A percentile compares a stretch with the other conserved stretches of the same genome.
Conservation (phyloP, 1,140 invertebrate genomes). For the Calycopis cecrops region DNA sequence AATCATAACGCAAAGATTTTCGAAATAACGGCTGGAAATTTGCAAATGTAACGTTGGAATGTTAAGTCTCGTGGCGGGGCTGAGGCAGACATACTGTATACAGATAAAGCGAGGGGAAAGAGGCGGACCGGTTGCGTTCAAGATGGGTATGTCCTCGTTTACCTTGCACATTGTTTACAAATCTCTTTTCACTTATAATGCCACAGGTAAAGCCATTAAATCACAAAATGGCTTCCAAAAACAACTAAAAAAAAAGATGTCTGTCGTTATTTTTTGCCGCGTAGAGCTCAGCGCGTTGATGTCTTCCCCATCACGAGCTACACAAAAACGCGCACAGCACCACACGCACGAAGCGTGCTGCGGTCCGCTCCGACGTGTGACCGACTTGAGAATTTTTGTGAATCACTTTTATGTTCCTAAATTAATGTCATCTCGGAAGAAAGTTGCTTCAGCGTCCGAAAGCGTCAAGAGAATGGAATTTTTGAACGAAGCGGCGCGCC, state of each 20-base stretch:
- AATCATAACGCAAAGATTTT: background rate
- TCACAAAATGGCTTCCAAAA: background rate
- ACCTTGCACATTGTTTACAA: slow-evolving; percentile 31
- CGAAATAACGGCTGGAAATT: slow-evolving; percentile 2
- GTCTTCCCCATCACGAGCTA: slow-evolving; percentile 44
- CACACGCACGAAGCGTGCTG: background rate
- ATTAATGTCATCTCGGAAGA: slow-evolving; percentile 44
- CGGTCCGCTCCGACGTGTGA: background rate
- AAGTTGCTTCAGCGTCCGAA: slow-evolving; percentile 57
- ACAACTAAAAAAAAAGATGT: slow-evolving; percentile 18
- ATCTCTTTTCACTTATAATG: slow-evolving; percentile 6
- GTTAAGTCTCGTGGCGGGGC: slow-evolving; percentile 12
- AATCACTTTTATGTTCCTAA: background rate
- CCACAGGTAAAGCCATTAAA: slow-evolving; percentile 8
- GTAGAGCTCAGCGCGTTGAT: slow-evolving; percentile 55
- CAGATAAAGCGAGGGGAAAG: slow-evolving; percentile 30
- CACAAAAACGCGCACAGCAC: background rate
- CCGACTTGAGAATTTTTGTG: background rate
- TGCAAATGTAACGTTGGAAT: slow-evolving; percentile 6
- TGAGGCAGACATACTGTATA: slow-evolving; percentile 17
- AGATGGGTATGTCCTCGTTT: slow-evolving; percentile 58
- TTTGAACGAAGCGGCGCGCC: slow-evolving; percentile 54
- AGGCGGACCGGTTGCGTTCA: slow-evolving; percentile 49
- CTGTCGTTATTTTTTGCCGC: slow-evolving; percentile 19
- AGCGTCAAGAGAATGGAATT: slow-evolving; percentile 66